These are phyloP conservation scores for Sarcophilus harrisii DNA, from an alignment of 2,797 vertebrate genomes.

Conservation along the genomic window DNA sequence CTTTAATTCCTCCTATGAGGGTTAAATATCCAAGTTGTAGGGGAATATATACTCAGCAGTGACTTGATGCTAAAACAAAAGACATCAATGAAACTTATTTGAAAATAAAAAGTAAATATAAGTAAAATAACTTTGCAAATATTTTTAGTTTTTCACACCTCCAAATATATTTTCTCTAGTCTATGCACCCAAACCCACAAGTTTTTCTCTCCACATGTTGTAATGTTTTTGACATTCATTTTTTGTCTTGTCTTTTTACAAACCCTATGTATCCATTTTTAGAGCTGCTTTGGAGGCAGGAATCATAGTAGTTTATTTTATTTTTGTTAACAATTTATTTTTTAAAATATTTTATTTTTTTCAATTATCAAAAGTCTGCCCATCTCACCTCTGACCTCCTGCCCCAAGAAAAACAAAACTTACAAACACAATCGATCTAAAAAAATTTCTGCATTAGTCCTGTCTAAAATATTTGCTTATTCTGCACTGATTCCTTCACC, in stretches of 20 bases:
- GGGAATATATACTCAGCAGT: neutral
- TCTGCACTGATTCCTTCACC: neutral
- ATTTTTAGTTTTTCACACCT: neutral
- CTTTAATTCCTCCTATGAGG: neutral
- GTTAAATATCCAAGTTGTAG: neutral
- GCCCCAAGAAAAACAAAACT: neutral
- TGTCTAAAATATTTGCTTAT: neutral
- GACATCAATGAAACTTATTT: neutral
- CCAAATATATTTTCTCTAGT: neutral
- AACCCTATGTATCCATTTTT: neutral
- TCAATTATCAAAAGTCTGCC: neutral
- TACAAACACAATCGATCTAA: neutral
- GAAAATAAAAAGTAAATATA: neutral
- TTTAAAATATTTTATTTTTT: neutral
- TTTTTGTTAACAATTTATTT: neutral
- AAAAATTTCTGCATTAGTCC: neutral
- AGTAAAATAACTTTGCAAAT: neutral
- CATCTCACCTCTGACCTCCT: neutral
- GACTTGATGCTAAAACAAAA: neutral
- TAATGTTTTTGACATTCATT: neutral
- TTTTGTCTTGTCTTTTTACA: neutral
- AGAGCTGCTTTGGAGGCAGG: neutral
- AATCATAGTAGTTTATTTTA: conserved; percentile 8
- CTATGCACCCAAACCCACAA: neutral
- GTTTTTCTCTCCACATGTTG: too few species aligned